Base-by-base conservation (phyloP, 2,113 vertebrate genomes). In the Sphaerodactylus townsendi region DNA sequence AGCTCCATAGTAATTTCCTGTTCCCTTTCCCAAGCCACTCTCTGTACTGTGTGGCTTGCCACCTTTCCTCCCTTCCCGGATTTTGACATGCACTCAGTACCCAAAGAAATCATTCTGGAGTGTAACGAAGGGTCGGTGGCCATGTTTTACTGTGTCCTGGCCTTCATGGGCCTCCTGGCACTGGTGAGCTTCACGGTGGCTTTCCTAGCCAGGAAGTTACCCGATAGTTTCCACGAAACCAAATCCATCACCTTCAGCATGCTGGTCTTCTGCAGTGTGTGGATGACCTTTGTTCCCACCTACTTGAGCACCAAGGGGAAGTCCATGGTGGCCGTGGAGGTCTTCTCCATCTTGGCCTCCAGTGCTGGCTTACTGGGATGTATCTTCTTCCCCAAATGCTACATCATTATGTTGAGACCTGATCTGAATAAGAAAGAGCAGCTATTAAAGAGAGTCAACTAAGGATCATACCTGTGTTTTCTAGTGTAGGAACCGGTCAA, bases 361-460 rank as follows among this genome's bases (percentile, higher is more conserved):
- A 81, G 62, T 44, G 77, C 73, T 73, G 79, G 79, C 7, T 30
- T 82, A 62, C 59, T 87, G 23, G n/a, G 25, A 28, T 82, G 66
- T 17, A 87, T 85, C 53, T 85, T 85, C 59, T 35, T 37, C 8
- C 82, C 74, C 11, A 90, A 90, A 72, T 87, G 82, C 23, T 69
- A 48, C 15, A 48, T 79, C 19, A 80, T 69, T 69, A 48, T 80
- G 30, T 23, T 89, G 37, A 39, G n/a, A 48, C 79, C 65, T 25
- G 53, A 86, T 21, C 19, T n/a, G 2, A 76, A 82, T 48, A 39
- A 4, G 15, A 73, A 33, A 5, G 28, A 76, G 8, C 64, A 33
- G 9, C 25, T 44, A 19, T 30, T 39, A 17, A 39, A 39, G 23
- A 15, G 28, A 28, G 15, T 5, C 9, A 50, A 35, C 5, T 39